Evolutionary conservation across 2,797 vertebrate genomes (phyloP).

Genomic region (Aplochiton taeniatus): DNA sequence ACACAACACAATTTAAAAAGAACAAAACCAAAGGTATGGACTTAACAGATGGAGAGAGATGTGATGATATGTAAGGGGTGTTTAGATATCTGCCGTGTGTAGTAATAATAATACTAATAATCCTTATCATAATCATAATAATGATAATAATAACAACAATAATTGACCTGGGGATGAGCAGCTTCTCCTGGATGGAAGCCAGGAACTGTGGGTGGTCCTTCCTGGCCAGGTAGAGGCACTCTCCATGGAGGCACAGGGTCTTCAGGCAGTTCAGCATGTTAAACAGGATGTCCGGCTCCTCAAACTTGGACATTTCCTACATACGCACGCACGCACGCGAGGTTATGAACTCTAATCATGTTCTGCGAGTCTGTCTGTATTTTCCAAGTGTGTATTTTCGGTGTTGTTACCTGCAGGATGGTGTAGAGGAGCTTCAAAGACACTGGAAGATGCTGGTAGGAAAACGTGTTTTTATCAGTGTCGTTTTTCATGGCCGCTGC

Average conservation of each 20-base stretch:
- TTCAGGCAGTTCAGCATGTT: slow-evolving; percentile 98
- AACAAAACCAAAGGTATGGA: too few species aligned
- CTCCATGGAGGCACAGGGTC: slow-evolving; percentile 94
- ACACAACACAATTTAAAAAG: too few species aligned
- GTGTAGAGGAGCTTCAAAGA: slow-evolving; percentile 97
- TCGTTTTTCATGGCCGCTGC: slow-evolving; percentile 87
- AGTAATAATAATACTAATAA: too few species aligned
- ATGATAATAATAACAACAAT: too few species aligned
- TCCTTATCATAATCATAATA: too few species aligned
- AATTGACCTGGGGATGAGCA: slow-evolving; percentile 95
- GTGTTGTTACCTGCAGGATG: slow-evolving; percentile 86
- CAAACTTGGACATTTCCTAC: slow-evolving; percentile 97
- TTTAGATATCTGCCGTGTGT: too few species aligned
- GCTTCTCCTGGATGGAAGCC: slow-evolving; percentile 93
- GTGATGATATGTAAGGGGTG: too few species aligned
- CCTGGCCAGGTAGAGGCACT: slow-evolving; percentile 90
- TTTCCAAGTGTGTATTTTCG: too few species aligned
- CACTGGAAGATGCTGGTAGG: slow-evolving; percentile 93
- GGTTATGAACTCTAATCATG: too few species aligned
- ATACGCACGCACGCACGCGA: too few species aligned
- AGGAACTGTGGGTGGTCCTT: slow-evolving; percentile 95
- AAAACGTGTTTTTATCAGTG: slow-evolving; percentile 88
- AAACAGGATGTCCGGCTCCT: slow-evolving; percentile 98
- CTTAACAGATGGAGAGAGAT: too few species aligned
- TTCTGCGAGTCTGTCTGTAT: too few species aligned